Evolutionary conservation across 2,797 vertebrate species (phyloP).

Genomic region (Thamnophis elegans): DNA sequence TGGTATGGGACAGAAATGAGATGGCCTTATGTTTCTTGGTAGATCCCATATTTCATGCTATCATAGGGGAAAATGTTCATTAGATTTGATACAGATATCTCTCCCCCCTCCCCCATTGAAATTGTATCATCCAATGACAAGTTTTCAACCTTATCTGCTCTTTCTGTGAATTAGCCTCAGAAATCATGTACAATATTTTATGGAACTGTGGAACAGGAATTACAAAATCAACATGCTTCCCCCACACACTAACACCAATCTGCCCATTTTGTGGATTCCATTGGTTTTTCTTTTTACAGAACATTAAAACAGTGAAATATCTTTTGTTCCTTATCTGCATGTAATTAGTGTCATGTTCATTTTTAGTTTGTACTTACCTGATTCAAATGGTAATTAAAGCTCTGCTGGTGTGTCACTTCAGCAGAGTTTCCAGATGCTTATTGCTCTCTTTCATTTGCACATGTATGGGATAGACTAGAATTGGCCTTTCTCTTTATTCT

Average conservation of each 20-base stretch:
- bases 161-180: not conserved
- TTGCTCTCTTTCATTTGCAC: constrained; percentile 42
- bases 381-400: constrained; percentile 43
- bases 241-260: not conserved
- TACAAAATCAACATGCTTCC: not conserved
- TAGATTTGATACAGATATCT: not conserved
- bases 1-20: not conserved
- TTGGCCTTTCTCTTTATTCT: constrained; percentile 39
- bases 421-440: constrained; percentile 34
- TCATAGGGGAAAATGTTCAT: not conserved
- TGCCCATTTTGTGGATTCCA: not conserved
- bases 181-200: not conserved
- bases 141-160: not conserved
- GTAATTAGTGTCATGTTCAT: constrained; percentile 20
- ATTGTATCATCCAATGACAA: not conserved
- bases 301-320: not conserved
- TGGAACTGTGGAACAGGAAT: not conserved
- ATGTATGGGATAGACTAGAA: constrained; percentile 35
- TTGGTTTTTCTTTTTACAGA: not conserved
- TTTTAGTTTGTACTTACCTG: constrained; percentile 15
- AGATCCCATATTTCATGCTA: not conserved
- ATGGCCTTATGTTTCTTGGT: not conserved
- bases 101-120: not conserved
- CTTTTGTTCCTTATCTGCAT: constrained; percentile 9
- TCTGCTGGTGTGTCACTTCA: constrained; percentile 21